Percentiles rank a stretch among this genome's conserved stretches.
Evolutionary conservation across 1,140 invertebrate genomes (phyloP).

Genomic region (Apocrypta bakeri): DNA sequence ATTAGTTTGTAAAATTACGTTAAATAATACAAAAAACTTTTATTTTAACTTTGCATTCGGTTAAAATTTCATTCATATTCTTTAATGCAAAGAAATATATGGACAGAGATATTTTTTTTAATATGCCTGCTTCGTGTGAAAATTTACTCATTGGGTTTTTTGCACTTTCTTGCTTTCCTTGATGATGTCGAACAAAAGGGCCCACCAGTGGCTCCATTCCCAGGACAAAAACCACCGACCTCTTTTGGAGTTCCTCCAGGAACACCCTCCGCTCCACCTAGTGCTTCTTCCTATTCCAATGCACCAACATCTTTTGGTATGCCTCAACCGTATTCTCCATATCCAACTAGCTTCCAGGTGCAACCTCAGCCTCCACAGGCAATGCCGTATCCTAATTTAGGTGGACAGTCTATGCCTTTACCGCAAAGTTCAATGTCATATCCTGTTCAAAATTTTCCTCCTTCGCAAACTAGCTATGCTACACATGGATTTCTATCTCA

Average conservation of each 20-base stretch:
- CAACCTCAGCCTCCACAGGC: conserved; percentile 44
- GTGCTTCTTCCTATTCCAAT: conserved; percentile 57
- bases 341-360: conserved; percentile 52
- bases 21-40: too few species aligned
- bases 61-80: too few species aligned
- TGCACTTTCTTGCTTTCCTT: conserved; percentile 32
- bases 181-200: conserved; percentile 59
- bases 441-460: not conserved
- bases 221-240: conserved; percentile 66
- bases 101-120: too few species aligned
- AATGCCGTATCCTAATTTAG: conserved; percentile 5
- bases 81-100: too few species aligned
- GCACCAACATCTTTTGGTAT: conserved; percentile 64
- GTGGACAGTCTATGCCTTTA: not conserved
- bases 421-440: conserved; percentile 6
- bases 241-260: conserved; percentile 69
- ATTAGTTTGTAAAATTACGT: not conserved
- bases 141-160: conserved; percentile 52
- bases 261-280: conserved; percentile 66
- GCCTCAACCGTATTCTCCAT: conserved; percentile 63
- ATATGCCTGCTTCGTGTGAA: not conserved
- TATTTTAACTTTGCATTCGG: too few species aligned
- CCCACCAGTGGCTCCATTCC: conserved; percentile 64
- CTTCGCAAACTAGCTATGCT: conserved; percentile 24
- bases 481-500: conserved; percentile 18